A percentile compares a stretch with the other conserved stretches of the same genome.
These are phyloP conservation scores for Cantharis flavilabris DNA, from an alignment of 2,888 invertebrate genomes.

Conservation along the genomic window DNA sequence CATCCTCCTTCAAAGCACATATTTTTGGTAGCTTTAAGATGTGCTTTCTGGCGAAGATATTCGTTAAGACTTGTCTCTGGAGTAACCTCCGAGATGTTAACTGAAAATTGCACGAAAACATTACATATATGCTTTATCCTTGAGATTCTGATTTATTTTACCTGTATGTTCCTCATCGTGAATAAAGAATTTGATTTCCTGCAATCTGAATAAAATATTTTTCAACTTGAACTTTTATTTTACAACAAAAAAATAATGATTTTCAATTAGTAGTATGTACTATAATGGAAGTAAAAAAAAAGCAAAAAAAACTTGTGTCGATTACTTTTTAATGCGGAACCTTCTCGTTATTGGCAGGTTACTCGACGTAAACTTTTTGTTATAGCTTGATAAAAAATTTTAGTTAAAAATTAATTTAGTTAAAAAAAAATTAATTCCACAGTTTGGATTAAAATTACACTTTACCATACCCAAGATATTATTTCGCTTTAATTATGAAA, in stretches of 20 bases:
- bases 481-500: background rate
- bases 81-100: slow-evolving; percentile 39
- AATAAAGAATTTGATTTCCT: slow-evolving; percentile 7
- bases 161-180: slow-evolving; percentile 3
- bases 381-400: too few relatives aligned
- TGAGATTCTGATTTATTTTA: background rate
- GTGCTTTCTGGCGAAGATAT: slow-evolving; percentile 64
- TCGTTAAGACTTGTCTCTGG: slow-evolving; percentile 66
- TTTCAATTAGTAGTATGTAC: background rate
- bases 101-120: background rate
- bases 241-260: background rate
- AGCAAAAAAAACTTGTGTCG: background rate
- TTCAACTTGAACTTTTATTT: background rate
- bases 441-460: background rate
- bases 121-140: background rate
- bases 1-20: slow-evolving; percentile 79
- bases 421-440: too few relatives aligned
- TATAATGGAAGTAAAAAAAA: background rate
- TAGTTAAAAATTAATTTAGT: too few relatives aligned
- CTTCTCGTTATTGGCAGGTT: background rate
- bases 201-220: background rate
- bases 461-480: background rate
- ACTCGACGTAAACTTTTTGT: too few relatives aligned
- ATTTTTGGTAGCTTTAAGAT: slow-evolving; percentile 69
- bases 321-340: background rate